Evolutionary conservation across 92 coral and sea anemone genomes (phyloP).

Genomic region (Umimayanthus kanabou): DNA sequence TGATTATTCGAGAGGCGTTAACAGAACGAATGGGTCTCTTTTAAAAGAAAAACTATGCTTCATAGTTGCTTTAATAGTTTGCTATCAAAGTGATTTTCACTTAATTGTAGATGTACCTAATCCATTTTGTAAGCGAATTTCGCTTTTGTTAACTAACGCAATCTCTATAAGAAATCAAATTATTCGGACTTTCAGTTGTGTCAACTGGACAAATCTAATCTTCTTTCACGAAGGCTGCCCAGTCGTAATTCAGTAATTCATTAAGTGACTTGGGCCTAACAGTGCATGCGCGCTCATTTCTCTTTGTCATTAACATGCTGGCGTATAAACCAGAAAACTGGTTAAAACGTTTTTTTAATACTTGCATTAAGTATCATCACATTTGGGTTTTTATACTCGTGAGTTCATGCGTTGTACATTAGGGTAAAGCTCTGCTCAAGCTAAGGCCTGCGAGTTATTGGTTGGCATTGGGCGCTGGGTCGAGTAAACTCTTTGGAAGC

Average conservation of each 20-base stretch:
- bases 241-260: background rate
- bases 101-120: too few species aligned
- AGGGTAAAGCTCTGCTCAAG: background rate
- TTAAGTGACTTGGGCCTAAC: background rate
- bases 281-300: constrained; percentile 5
- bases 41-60: too few species aligned
- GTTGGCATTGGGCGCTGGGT: background rate
- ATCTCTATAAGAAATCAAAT: too few species aligned
- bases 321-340: background rate
- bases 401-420: background rate
- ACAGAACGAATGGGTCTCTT: too few species aligned
- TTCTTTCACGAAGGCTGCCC: constrained; percentile 1
- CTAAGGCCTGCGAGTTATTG: too few species aligned
- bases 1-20: background rate
- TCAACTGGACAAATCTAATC: background rate
- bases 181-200: too few species aligned
- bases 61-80: too few species aligned
- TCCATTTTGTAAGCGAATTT: too few species aligned
- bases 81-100: too few species aligned
- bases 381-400: constrained; percentile 19
- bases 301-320: background rate
- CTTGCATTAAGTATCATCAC: constrained; percentile 32
- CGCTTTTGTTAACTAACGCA: too few species aligned
- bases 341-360: background rate
- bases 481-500: background rate